phyloP scores from a whole-genome alignment of 30 jellyfish, hydroid and myxozoan species.

The Turritopsis rubra region DNA sequence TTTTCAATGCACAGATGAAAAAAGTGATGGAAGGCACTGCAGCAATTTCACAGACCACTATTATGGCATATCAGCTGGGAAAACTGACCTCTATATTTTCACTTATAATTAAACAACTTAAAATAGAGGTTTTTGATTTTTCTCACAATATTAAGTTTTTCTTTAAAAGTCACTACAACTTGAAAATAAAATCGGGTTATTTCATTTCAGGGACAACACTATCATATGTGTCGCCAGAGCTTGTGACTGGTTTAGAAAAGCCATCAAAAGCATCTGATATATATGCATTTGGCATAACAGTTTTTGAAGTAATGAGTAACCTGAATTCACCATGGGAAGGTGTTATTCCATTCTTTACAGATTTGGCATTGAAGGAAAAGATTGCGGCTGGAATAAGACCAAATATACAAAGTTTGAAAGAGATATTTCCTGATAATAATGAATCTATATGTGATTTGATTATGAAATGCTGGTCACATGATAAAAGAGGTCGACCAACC shows the following conservation, averaged over 20 bases:
- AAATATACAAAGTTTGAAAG: background rate
- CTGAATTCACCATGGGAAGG: slow-evolving; percentile 26
- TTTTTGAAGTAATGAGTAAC: slow-evolving; percentile 6
- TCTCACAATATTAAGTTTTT: too few species aligned
- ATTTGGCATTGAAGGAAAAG: slow-evolving; percentile 1
- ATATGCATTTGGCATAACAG: slow-evolving; percentile 21
- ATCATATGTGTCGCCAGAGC: slow-evolving; percentile 28
- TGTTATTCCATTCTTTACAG: slow-evolving; percentile 13
- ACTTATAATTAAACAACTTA: too few species aligned
- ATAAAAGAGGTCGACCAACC: background rate
- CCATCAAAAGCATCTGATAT: slow-evolving; percentile 19
- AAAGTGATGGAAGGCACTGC: too few species aligned
- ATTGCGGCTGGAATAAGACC: slow-evolving; percentile 20
- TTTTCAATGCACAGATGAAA: too few species aligned
- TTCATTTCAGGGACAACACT: slow-evolving; percentile 14
- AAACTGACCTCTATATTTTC: too few species aligned
- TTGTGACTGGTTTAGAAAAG: background rate
- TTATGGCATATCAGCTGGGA: too few species aligned
- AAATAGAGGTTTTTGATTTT: too few species aligned
- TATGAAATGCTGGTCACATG: background rate
- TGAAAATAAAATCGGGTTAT: too few species aligned
- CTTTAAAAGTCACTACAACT: too few species aligned
- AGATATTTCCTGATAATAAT: background rate
- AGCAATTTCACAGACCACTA: too few species aligned
- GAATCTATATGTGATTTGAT: background rate